These are phyloP conservation scores for Phalera bucephala DNA, from an alignment of 2,888 invertebrate species.

Conservation along the genomic window DNA sequence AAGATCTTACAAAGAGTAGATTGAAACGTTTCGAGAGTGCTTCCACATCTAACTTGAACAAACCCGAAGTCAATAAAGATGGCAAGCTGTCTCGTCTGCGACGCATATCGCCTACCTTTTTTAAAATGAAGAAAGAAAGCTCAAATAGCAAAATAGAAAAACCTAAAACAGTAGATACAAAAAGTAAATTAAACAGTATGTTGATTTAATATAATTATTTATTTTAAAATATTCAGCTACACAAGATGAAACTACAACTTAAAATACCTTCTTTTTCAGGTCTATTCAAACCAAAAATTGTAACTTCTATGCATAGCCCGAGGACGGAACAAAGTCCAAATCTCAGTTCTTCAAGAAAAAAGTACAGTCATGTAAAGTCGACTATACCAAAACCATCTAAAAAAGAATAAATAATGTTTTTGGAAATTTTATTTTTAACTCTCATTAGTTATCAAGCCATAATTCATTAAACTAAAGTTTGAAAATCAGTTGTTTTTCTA, in stretches of 20 bases:
- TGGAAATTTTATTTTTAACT: conserved; percentile 1
- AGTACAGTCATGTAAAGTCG: conserved; percentile 69
- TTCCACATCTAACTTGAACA: conserved; percentile 59
- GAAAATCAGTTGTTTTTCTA: neutral
- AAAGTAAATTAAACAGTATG: conserved; percentile 54
- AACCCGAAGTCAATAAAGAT: conserved; percentile 39
- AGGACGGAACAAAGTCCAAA: conserved; percentile 52
- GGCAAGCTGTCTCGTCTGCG: conserved; percentile 50
- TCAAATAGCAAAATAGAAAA: conserved; percentile 37
- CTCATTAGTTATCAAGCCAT: neutral
- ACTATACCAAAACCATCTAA: conserved; percentile 66
- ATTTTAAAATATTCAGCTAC: neutral
- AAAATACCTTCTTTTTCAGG: conserved; percentile 37
- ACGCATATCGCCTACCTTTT: conserved; percentile 61
- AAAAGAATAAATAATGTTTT: conserved; percentile 38
- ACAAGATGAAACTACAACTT: neutral
- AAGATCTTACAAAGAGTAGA: conserved; percentile 45
- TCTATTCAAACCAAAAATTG: conserved; percentile 57
- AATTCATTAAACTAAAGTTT: conserved; percentile 1
- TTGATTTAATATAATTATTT: neutral
- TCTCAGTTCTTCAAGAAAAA: conserved; percentile 56
- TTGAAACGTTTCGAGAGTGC: conserved; percentile 57
- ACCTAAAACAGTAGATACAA: conserved; percentile 34
- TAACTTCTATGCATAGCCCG: conserved; percentile 47
- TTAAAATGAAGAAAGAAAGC: conserved; percentile 47